Evolutionary conservation across 2,797 vertebrate genomes (phyloP).

Genomic region (Anguilla anguilla): DNA sequence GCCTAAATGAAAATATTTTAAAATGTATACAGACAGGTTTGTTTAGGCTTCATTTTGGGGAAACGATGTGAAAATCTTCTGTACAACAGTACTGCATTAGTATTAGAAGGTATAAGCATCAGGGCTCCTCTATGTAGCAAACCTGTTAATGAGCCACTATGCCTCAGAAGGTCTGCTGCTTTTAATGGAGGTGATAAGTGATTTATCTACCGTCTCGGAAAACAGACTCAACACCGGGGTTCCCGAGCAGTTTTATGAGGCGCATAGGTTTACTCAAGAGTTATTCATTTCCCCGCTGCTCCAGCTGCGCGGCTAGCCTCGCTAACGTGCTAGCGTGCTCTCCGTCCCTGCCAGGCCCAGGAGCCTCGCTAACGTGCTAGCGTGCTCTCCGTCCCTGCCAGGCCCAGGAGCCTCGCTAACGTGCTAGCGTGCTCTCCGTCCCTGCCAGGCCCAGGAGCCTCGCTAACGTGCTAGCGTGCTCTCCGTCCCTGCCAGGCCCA

Average conservation of each 20-base stretch:
- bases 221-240: conserved; percentile 10
- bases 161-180: conserved; percentile 1
- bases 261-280: background rate
- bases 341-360: conserved; percentile 68
- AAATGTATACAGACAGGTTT: background rate
- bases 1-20: background rate
- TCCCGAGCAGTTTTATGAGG: conserved; percentile 13
- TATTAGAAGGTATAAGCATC: background rate
- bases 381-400: no score
- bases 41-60: background rate
- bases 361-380: conserved; percentile 62
- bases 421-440: no score
- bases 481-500: no score
- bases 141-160: background rate
- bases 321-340: conserved; percentile 47
- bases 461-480: no score
- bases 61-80: background rate
- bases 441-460: no score
- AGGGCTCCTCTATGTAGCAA: background rate
- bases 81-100: background rate
- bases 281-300: conserved; percentile 35
- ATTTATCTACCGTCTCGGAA: conserved; percentile 23
- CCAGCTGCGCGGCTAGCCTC: background rate
- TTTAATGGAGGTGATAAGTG: background rate
- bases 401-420: no score